These are phyloP conservation scores for Rhagonycha fulva DNA, from an alignment of 2,888 invertebrate genomes.

Conservation along the genomic window DNA sequence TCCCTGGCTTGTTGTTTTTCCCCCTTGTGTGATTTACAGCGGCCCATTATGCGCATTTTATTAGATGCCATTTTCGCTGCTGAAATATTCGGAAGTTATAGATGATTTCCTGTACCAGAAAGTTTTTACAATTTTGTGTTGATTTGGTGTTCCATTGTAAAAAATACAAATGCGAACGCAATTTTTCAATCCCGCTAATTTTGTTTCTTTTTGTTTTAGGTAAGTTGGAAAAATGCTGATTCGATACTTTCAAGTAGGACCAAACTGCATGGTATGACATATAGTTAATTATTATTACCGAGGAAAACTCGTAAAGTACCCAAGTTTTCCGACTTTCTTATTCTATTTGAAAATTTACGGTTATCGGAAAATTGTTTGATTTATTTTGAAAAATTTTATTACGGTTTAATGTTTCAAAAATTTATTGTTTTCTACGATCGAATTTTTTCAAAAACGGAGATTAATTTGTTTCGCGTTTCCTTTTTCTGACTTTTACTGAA, in stretches of 20 bases:
- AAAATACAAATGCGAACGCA: conserved; percentile 4
- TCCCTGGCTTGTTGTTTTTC: conserved; percentile 7
- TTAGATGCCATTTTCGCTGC: conserved; percentile 24
- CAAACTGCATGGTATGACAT: not conserved
- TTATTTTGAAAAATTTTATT: not conserved
- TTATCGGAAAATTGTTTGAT: not conserved
- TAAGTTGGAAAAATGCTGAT: not conserved
- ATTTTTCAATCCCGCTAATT: not conserved
- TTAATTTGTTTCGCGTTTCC: not conserved
- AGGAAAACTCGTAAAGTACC: not conserved
- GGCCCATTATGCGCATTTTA: conserved; percentile 24
- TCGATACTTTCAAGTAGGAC: not conserved
- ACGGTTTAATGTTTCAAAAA: not conserved
- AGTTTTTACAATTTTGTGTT: conserved; percentile 20
- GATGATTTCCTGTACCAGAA: conserved; percentile 26
- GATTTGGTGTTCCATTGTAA: conserved; percentile 15
- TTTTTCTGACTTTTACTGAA: not conserved
- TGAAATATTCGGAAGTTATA: conserved; percentile 11
- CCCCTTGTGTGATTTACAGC: conserved; percentile 14
- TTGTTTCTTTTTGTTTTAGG: not conserved
- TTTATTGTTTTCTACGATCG: not conserved
- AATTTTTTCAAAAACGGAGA: not conserved
- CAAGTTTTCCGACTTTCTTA: not conserved
- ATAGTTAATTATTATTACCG: not conserved
- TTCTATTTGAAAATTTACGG: not conserved